These are phyloP conservation scores for Chaetodon trifasciatus DNA, from an alignment of 2,797 vertebrate species.

Conservation along the genomic window DNA sequence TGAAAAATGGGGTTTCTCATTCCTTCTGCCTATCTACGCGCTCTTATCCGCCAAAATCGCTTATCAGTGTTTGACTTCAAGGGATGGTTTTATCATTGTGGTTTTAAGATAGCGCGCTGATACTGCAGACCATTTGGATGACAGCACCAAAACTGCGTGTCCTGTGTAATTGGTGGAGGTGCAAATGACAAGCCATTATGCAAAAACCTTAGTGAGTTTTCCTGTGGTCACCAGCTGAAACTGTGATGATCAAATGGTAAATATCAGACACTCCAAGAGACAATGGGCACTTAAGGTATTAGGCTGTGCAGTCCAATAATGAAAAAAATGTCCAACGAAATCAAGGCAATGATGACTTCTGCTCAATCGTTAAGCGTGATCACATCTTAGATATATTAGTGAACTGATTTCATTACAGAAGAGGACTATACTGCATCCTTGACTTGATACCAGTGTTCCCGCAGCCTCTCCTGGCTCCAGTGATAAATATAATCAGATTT, in stretches of 20 bases:
- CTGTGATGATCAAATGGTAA: slow-evolving; percentile 21
- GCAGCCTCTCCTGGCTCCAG: too few species aligned
- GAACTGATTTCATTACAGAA: neutral
- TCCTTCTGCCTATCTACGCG: slow-evolving; percentile 56
- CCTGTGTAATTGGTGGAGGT: slow-evolving; percentile 49
- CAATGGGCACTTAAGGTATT: neutral
- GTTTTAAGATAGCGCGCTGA: slow-evolving; percentile 63
- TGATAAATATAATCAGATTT: neutral
- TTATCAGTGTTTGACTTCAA: slow-evolving; percentile 78
- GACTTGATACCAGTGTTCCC: neutral
- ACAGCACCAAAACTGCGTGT: slow-evolving; percentile 57
- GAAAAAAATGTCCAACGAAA: neutral
- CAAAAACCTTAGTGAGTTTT: slow-evolving; percentile 33
- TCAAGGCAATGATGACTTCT: neutral
- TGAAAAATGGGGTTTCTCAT: slow-evolving; percentile 68
- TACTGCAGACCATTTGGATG: slow-evolving; percentile 55
- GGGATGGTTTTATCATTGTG: slow-evolving; percentile 71
- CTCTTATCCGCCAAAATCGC: slow-evolving; percentile 71
- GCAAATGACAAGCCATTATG: slow-evolving; percentile 54
- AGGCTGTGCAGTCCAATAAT: neutral
- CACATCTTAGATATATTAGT: neutral
- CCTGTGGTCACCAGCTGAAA: slow-evolving; percentile 33
- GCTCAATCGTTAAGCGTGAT: neutral
- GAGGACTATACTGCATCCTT: neutral
- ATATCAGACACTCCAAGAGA: slow-evolving; percentile 25